phyloP scores from a whole-genome alignment of 2,113 vertebrate genomes.

The Cyanistes caeruleus region DNA sequence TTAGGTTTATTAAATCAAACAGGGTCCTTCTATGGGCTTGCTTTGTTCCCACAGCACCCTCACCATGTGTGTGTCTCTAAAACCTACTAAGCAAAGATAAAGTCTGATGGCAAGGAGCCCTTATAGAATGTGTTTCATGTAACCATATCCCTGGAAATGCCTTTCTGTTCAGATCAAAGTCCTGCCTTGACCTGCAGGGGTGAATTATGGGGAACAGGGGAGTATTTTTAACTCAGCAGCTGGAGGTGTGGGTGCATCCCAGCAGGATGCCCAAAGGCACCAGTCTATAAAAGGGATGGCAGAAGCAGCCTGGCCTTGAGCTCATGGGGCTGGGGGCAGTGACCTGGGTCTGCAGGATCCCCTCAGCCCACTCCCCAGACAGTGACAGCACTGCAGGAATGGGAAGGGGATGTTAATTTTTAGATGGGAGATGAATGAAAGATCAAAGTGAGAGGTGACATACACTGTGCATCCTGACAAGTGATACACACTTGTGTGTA shows the following conservation, averaged over 20 bases:
- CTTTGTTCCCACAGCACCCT: neutral
- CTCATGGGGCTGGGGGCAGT: neutral
- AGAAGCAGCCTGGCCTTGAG: neutral
- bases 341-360: neutral
- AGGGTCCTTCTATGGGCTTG: neutral
- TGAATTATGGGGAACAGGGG: neutral
- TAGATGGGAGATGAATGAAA: neutral
- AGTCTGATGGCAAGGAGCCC: neutral
- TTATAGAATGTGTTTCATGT: constrained; percentile 22
- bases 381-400: neutral
- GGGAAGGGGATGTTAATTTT: neutral
- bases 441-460: neutral
- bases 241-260: neutral
- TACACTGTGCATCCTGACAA: too few relatives aligned
- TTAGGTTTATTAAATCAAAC: neutral
- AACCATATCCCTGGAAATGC: constrained; percentile 21
- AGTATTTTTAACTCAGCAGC: constrained; percentile 20
- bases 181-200: neutral
- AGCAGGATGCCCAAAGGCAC: neutral
- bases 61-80: neutral
- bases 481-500: neutral
- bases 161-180: constrained; percentile 38
- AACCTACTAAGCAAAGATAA: neutral
- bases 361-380: neutral
- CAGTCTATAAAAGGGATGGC: neutral